A percentile compares a stretch with the other conserved stretches of the same genome.
Conservation (phyloP, 2,888 invertebrate species). For the Panzeria rudis region DNA sequence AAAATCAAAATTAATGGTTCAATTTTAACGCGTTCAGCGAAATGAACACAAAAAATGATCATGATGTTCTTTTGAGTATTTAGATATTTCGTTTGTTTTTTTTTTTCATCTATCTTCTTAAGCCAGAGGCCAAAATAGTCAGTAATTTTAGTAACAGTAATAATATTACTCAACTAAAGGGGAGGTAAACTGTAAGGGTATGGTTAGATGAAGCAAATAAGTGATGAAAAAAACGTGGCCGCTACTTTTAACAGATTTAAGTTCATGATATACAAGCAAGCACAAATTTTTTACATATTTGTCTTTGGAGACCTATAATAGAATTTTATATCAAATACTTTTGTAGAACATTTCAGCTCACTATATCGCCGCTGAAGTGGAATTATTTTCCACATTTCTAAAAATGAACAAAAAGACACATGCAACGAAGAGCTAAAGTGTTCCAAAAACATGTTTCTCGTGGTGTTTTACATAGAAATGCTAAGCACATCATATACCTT, state of each 20-base stretch:
- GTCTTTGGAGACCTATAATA: no score
- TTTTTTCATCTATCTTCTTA: conserved; percentile 9
- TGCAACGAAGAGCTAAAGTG: no score
- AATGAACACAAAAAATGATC: conserved; percentile 42
- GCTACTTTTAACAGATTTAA: not conserved
- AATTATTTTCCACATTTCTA: no score
- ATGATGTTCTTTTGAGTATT: conserved; percentile 44
- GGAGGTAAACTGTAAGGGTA: conserved; percentile 11
- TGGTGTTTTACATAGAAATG: no score
- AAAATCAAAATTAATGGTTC: conserved; percentile 62
- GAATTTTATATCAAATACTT: no score
- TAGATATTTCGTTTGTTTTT: conserved; percentile 1
- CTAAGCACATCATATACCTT: no score
- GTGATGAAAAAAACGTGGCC: not conserved
- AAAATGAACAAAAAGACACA: no score
- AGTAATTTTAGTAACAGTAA: conserved; percentile 50
- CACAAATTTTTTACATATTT: no score
- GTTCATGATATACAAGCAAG: no score
- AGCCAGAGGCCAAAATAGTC: conserved; percentile 61
- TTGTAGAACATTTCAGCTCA: no score
- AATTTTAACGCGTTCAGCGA: conserved; percentile 46
- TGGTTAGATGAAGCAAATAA: not conserved
- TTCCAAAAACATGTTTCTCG: no score
- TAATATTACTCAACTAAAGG: not conserved
- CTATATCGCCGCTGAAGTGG: no score